A percentile compares a stretch with the other conserved stretches of the same genome.
These are phyloP conservation scores for Drosophila melanica DNA, from an alignment of 1,140 invertebrate species.

Conservation along the genomic window DNA sequence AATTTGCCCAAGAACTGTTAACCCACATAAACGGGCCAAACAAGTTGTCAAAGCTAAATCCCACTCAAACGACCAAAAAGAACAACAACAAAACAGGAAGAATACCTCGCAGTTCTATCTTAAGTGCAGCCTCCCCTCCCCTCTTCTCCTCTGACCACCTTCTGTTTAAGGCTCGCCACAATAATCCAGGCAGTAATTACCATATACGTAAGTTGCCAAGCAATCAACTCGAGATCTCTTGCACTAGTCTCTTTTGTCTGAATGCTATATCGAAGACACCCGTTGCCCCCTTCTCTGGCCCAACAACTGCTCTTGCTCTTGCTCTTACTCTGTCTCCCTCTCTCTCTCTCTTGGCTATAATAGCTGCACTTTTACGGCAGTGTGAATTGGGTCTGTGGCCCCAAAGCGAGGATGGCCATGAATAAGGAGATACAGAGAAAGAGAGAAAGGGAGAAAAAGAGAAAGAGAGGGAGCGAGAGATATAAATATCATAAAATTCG, in stretches of 20 bases:
- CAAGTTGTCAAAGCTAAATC: slow-evolving; percentile 33
- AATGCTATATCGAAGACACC: slow-evolving; percentile 6
- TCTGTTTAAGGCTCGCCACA: slow-evolving; percentile 55
- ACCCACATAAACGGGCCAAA: slow-evolving; percentile 62
- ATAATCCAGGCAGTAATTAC: slow-evolving; percentile 68
- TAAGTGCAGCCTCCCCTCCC: slow-evolving; percentile 1
- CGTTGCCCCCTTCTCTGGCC: neutral
- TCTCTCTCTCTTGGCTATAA: too few species aligned
- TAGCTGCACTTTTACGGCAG: slow-evolving; percentile 25
- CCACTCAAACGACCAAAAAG: slow-evolving; percentile 33
- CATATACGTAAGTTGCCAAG: slow-evolving; percentile 64
- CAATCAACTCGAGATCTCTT: slow-evolving; percentile 62
- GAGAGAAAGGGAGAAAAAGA: neutral
- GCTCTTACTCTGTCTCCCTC: neutral
- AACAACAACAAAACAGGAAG: slow-evolving; percentile 53
- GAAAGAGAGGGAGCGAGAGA: neutral
- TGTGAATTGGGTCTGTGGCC: slow-evolving; percentile 12
- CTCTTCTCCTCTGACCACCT: slow-evolving; percentile 24
- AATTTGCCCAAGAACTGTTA: slow-evolving; percentile 68
- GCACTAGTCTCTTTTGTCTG: slow-evolving; percentile 41
- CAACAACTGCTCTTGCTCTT: too few species aligned
- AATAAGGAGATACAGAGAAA: neutral
- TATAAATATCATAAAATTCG: neutral
- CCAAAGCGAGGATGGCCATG: slow-evolving; percentile 1
- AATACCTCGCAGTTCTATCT: slow-evolving; percentile 13